phyloP scores from a whole-genome alignment of 2,113 vertebrate genomes.

The Himantopus leucocephalus region DNA sequence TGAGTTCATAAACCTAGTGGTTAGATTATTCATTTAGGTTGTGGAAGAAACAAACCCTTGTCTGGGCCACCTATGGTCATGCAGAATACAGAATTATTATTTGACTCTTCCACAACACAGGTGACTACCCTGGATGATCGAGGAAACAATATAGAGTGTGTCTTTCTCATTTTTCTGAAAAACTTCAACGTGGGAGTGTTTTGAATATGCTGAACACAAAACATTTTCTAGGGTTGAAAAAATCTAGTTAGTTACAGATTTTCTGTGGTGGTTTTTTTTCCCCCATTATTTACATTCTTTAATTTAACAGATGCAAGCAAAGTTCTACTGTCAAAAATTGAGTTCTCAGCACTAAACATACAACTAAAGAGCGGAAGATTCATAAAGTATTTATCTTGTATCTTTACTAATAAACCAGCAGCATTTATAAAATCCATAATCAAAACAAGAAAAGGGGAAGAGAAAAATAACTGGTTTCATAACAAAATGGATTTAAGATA shows the following conservation, averaged over 20 bases:
- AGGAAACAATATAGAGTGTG: not conserved
- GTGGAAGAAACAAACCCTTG: not conserved
- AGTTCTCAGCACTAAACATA: not conserved
- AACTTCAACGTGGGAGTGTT: not conserved
- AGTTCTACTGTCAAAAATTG: not conserved
- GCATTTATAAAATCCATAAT: not conserved
- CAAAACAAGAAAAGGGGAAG: not conserved
- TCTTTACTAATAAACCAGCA: not conserved
- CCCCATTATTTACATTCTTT: not conserved
- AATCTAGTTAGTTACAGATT: not conserved
- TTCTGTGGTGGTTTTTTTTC: not conserved
- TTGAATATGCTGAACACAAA: not conserved
- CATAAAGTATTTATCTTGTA: not conserved
- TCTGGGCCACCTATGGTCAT: fast-evolving
- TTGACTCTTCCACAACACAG: not conserved
- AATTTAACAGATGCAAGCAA: not conserved
- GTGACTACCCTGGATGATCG: not conserved
- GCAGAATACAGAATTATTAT: not conserved
- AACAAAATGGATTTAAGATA: not conserved
- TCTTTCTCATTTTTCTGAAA: not conserved
- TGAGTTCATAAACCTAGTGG: not conserved
- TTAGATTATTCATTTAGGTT: not conserved
- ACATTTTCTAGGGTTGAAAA: not conserved
- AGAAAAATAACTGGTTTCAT: not conserved
- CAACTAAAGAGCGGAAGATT: not conserved